Evolutionary conservation across 2,113 vertebrate genomes (phyloP).

Genomic region (Sceloporus tristichus): DNA sequence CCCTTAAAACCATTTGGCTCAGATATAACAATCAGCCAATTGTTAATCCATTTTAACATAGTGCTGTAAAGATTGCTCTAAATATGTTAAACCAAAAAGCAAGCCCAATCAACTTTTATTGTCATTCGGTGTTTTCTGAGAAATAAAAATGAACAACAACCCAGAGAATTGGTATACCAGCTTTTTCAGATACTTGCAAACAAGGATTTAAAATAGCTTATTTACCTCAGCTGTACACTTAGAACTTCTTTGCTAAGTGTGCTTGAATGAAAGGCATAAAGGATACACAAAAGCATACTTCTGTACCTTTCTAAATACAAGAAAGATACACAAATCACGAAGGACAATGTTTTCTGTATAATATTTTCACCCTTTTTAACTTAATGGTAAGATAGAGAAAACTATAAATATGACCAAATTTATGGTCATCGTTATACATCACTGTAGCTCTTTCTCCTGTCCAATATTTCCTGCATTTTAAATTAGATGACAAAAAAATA

Average conservation of each 20-base stretch:
- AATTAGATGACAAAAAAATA: neutral
- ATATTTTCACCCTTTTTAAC: neutral
- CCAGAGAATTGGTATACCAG: neutral
- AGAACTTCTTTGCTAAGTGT: neutral
- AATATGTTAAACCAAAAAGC: neutral
- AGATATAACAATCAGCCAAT: neutral
- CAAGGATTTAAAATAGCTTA: neutral
- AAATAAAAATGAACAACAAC: neutral
- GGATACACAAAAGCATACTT: neutral
- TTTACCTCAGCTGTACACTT: neutral
- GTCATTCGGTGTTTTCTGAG: neutral
- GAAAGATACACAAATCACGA: neutral
- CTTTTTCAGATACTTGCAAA: neutral
- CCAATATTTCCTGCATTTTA: neutral
- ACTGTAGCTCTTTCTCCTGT: neutral
- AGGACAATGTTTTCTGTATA: neutral
- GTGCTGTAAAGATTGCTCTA: neutral
- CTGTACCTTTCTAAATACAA: neutral
- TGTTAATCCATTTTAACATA: conserved; percentile 4
- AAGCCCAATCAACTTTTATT: neutral
- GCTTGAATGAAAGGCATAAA: neutral
- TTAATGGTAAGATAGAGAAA: neutral
- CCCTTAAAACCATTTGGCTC: neutral
- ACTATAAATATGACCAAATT: neutral
- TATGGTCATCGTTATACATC: neutral